A percentile compares a stretch with the other conserved stretches of the same genome.
Evolutionary conservation across 2,888 invertebrate species (phyloP).

Genomic region (Napeogenes sylphis): DNA sequence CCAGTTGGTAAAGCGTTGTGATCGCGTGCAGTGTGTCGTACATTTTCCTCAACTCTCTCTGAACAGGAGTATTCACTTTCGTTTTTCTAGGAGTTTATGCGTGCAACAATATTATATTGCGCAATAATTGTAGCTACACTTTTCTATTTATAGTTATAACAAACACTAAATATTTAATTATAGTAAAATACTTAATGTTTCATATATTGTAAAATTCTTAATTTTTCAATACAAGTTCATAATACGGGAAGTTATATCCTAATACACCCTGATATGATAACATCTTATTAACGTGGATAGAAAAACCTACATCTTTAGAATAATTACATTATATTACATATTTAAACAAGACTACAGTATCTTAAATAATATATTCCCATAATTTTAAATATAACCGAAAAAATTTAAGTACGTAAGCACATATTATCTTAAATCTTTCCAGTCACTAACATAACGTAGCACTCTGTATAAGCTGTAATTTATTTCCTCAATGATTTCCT

Average conservation of each 20-base stretch:
- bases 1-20: conserved; percentile 48
- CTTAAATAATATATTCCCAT: too few relatives aligned
- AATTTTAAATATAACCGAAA: too few relatives aligned
- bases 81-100: conserved; percentile 32
- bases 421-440: background rate
- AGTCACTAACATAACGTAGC: background rate
- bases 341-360: too few relatives aligned
- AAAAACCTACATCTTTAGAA: too few relatives aligned
- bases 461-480: conserved; percentile 23
- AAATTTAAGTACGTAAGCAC: background rate
- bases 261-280: too few relatives aligned
- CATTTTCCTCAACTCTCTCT: conserved; percentile 53
- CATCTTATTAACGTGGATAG: too few relatives aligned
- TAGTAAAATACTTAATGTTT: too few relatives aligned
- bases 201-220: too few relatives aligned
- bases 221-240: too few relatives aligned
- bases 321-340: too few relatives aligned
- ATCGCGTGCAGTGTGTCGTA: conserved; percentile 43
- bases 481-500: conserved; percentile 37
- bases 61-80: conserved; percentile 49
- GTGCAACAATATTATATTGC: conserved; percentile 9
- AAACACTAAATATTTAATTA: too few relatives aligned
- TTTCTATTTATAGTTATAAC: background rate
- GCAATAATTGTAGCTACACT: background rate
- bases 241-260: too few relatives aligned